A percentile compares a stretch with the other conserved stretches of the same genome.
Conservation (phyloP, 2,113 vertebrate species). For the Nerophis lumbriciformis region DNA sequence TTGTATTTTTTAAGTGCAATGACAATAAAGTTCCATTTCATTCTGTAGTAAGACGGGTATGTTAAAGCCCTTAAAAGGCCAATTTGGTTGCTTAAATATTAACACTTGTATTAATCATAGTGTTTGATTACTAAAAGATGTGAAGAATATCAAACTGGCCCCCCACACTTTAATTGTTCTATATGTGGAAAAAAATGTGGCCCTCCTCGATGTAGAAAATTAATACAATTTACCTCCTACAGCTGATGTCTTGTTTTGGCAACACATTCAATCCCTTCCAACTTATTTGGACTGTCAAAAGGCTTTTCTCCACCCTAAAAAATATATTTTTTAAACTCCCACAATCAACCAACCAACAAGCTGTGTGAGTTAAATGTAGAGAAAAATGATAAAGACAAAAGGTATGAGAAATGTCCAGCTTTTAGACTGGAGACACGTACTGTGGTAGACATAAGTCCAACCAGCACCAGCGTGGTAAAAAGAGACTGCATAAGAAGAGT, state of each 20-base stretch:
- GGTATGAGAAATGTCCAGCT: conserved; percentile 15
- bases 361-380: conserved; percentile 13
- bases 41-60: too few relatives aligned
- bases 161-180: too few relatives aligned
- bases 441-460: conserved; percentile 41
- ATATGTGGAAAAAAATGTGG: too few relatives aligned
- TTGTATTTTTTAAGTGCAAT: too few relatives aligned
- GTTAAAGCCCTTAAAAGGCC: too few relatives aligned
- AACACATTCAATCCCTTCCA: conserved; percentile 1
- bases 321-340: not conserved
- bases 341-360: conserved; percentile 14
- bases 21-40: too few relatives aligned
- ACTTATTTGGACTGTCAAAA: conserved; percentile 27
- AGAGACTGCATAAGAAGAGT: conserved; percentile 4
- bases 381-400: conserved; percentile 12
- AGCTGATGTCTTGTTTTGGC: not conserved
- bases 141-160: too few relatives aligned
- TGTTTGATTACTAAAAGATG: too few relatives aligned
- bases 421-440: conserved; percentile 6
- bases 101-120: too few relatives aligned
- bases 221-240: not conserved
- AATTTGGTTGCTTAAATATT: too few relatives aligned
- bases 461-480: conserved; percentile 29
- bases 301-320: not conserved
- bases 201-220: too few relatives aligned